A percentile compares a stretch with the other conserved stretches of the same genome.
phyloP scores from a whole-genome alignment of 2,888 invertebrate species.

The Galerucella nymphaeae region DNA sequence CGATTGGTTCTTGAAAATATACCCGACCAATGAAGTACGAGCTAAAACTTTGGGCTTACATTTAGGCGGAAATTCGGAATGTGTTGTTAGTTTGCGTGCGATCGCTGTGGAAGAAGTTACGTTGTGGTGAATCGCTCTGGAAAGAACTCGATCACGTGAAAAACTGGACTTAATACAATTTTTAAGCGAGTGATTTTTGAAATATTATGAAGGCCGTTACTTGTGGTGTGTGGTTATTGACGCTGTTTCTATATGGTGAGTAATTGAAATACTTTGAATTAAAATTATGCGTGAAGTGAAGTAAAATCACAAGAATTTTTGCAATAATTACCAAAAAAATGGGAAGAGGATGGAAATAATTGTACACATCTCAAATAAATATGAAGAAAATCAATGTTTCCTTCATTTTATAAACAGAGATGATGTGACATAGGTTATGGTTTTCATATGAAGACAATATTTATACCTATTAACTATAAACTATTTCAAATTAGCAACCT shows the following conservation, averaged over 20 bases:
- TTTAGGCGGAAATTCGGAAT: slow-evolving; percentile 45
- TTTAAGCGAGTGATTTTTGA: slow-evolving; percentile 10
- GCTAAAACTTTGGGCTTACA: slow-evolving; percentile 45
- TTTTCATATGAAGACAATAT: too few relatives aligned
- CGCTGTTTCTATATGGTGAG: slow-evolving; percentile 49
- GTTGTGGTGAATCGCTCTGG: slow-evolving; percentile 32
- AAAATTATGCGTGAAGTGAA: too few relatives aligned
- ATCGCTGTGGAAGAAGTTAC: slow-evolving; percentile 36
- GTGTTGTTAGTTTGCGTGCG: slow-evolving; percentile 51
- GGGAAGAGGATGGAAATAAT: too few relatives aligned
- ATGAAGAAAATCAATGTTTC: too few relatives aligned
- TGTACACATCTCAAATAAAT: too few relatives aligned
- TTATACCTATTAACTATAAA: too few relatives aligned
- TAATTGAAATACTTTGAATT: not conserved
- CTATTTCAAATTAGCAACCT: too few relatives aligned
- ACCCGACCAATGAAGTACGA: slow-evolving; percentile 56
- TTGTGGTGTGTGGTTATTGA: slow-evolving; percentile 45
- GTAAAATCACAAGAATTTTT: too few relatives aligned
- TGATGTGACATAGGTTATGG: too few relatives aligned
- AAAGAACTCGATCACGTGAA: slow-evolving; percentile 44
- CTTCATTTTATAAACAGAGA: too few relatives aligned
- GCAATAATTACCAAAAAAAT: too few relatives aligned
- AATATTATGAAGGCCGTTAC: slow-evolving; percentile 42
- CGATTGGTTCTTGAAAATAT: slow-evolving; percentile 57
- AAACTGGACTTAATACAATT: slow-evolving; percentile 12